phyloP scores from a whole-genome alignment of 2,797 vertebrate genomes.

The Microcaecilia unicolor region DNA sequence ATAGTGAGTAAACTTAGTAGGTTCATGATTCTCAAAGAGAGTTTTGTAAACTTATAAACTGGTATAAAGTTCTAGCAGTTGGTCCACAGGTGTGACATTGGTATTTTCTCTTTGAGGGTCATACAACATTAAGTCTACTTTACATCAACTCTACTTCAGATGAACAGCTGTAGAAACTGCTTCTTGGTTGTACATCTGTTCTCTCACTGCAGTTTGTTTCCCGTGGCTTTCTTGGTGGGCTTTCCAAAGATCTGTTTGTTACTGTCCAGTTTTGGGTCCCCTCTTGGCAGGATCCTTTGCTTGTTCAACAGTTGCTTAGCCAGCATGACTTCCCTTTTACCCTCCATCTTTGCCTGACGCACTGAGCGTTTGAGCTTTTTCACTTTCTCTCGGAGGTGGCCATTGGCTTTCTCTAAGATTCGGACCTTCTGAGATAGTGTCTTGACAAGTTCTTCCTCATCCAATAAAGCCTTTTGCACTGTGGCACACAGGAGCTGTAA shows the following conservation, averaged over 20 bases:
- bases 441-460: slow-evolving; percentile 69
- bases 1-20: too few species aligned
- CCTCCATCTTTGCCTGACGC: slow-evolving; percentile 60
- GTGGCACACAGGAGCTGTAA: slow-evolving; percentile 64
- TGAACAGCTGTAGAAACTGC: too few species aligned
- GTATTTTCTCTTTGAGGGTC: too few species aligned
- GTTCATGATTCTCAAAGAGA: too few species aligned
- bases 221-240: slow-evolving; percentile 32
- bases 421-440: slow-evolving; percentile 68
- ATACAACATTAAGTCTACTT: too few species aligned
- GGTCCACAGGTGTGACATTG: too few species aligned
- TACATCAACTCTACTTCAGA: too few species aligned
- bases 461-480: slow-evolving; percentile 70
- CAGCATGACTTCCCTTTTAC: slow-evolving; percentile 51
- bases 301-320: slow-evolving; percentile 57
- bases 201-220: slow-evolving; percentile 47
- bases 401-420: slow-evolving; percentile 67
- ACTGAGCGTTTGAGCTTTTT: slow-evolving; percentile 71
- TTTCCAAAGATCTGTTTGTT: slow-evolving; percentile 43
- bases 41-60: too few species aligned
- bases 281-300: slow-evolving; percentile 14
- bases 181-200: too few species aligned
- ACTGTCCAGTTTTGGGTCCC: slow-evolving; percentile 58
- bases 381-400: slow-evolving; percentile 69
- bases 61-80: too few species aligned